Evolutionary conservation across 2,888 invertebrate genomes (phyloP), one percentile per base, ranked within the genome.

Genomic region (Andrena dorsata): DNA sequence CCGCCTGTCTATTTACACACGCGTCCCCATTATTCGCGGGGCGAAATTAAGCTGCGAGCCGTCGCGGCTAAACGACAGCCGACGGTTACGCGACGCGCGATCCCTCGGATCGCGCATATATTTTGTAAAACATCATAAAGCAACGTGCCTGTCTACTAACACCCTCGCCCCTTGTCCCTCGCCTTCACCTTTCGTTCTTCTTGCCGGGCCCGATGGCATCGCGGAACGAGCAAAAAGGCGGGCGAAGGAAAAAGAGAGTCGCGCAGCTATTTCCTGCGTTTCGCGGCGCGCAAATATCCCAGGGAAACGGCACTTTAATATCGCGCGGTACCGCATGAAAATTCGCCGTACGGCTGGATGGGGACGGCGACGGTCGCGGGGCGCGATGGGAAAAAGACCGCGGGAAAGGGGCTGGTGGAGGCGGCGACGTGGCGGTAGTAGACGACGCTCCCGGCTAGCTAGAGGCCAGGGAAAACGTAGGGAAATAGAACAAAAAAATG

Each of bases 291-390:
- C 88, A 88, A 88, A 88, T 87, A 88, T 86, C 83, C 83, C 86
- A 82, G 79, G 76, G 83, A 88, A 88, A 87, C 86, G 86, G 80
- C 77, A 80, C 76, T 88, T 88, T 88, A 88, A 88, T 88, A 88
- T 88, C 86, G 81, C 86, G 79, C 79, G 41, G 81, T 58, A 81
- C 80, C 66, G 78, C 77, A 79, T 85, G 84, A 83, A 88, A 88
- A 85, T 88, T 88, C 83, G 66, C 60, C 23, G 68, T 23, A 23
- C 23, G n/a, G 63, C 2, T 20, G 53, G 4, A 20, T 1, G 53
- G 23, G 3, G 0, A 8, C 20, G 49, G 20, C 6, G 41, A 28
- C 41, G 60, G 30, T 16, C 32, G 63, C 47, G 26, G 23, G 35
- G 23, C 23, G 0, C 6, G 30, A 32, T 7, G 4, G 32, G 20